phyloP scores from a whole-genome alignment of 2,797 vertebrate species.

The Enteromius radiatus region DNA sequence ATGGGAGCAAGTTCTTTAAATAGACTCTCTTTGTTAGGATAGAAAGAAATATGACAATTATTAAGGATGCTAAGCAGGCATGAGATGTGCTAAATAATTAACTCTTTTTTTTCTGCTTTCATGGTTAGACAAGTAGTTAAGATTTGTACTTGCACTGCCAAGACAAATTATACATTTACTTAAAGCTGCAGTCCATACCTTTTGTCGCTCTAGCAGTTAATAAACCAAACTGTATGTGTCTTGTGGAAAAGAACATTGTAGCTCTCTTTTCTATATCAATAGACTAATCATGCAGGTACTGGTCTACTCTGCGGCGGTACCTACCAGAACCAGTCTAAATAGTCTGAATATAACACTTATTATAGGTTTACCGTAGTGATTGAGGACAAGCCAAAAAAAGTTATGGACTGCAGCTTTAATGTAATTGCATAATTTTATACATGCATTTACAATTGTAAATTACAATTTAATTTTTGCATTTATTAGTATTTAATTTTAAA shows the following conservation, averaged over 20 bases:
- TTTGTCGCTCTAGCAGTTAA: too few species aligned
- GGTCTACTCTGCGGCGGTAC: too few species aligned
- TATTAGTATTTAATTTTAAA: background rate
- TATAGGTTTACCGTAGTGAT: too few species aligned
- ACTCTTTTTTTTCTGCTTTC: background rate
- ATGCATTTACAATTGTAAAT: background rate
- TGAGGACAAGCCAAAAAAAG: too few species aligned
- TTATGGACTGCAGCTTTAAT: background rate
- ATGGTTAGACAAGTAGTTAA: background rate
- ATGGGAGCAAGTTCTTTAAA: slow-evolving; percentile 64
- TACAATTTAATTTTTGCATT: background rate
- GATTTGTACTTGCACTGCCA: background rate
- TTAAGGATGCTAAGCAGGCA: background rate
- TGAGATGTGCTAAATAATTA: background rate
- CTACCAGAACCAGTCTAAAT: too few species aligned
- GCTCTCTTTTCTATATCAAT: too few species aligned
- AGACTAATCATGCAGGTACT: too few species aligned
- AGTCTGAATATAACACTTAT: too few species aligned
- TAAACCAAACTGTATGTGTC: too few species aligned
- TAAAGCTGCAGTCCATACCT: too few species aligned
- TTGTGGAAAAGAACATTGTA: too few species aligned
- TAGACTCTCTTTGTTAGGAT: slow-evolving; percentile 40
- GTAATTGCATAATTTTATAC: background rate
- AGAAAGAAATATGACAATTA: background rate
- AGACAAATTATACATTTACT: background rate